Evolutionary conservation across 2,888 invertebrate genomes (phyloP).

Genomic region (Ichneumon xanthorius): DNA sequence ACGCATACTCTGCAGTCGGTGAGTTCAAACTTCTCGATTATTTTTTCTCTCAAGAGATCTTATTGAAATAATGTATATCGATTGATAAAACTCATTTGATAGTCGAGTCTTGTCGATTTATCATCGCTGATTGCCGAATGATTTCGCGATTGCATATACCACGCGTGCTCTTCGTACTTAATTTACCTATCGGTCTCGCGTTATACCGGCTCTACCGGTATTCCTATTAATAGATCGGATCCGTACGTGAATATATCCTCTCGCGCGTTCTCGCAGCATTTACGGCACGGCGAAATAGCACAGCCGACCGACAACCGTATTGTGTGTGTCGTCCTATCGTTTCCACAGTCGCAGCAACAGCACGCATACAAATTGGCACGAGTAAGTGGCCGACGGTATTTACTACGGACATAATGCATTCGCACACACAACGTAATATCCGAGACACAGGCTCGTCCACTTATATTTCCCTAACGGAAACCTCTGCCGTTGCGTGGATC

Average conservation of each 20-base stretch:
- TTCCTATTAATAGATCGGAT: conserved; percentile 40
- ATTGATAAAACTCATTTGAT: not conserved
- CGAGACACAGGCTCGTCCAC: conserved; percentile 14
- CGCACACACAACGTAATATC: conserved; percentile 17
- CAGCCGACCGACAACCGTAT: conserved; percentile 14
- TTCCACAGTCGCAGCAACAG: conserved; percentile 11
- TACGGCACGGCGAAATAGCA: conserved; percentile 19
- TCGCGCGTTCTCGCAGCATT: not conserved
- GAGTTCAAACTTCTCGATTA: not conserved
- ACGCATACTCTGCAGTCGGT: not conserved
- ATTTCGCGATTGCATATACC: conserved; percentile 8
- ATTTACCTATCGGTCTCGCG: conserved; percentile 14
- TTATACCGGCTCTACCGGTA: conserved; percentile 24
- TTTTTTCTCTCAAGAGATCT: no score
- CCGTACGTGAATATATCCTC: conserved; percentile 9
- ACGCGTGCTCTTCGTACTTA: not conserved
- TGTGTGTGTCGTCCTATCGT: conserved; percentile 32
- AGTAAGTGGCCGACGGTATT: conserved; percentile 9
- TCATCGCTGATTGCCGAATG: conserved; percentile 12
- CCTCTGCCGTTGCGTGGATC: conserved; percentile 44
- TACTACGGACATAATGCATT: conserved; percentile 34
- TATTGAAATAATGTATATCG: not conserved
- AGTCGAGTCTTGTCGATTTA: not conserved
- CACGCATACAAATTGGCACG: conserved; percentile 23
- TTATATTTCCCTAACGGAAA: conserved; percentile 54